phyloP scores from a whole-genome alignment of 2,888 invertebrate genomes.

The Mesoligia furuncula region DNA sequence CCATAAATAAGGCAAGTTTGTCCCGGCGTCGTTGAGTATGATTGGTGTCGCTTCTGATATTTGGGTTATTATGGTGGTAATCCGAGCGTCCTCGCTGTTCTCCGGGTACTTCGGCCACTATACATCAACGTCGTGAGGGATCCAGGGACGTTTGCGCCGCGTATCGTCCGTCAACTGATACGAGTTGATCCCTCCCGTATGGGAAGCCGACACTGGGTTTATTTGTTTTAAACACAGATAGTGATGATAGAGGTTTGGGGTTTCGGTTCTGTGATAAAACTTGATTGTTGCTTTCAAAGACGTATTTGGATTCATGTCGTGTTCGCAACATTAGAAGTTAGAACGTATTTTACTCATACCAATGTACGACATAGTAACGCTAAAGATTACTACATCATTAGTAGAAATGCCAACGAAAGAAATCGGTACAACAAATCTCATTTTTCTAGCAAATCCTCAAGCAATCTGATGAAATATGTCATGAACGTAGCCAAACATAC shows the following conservation, averaged over 20 bases:
- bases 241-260: neutral
- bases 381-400: neutral
- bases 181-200: constrained; percentile 48
- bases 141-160: constrained; percentile 50
- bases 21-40: constrained; percentile 47
- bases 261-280: neutral
- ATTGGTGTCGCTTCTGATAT: constrained; percentile 55
- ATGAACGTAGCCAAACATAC: constrained; percentile 10
- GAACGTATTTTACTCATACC: neutral
- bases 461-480: constrained; percentile 23
- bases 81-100: constrained; percentile 38
- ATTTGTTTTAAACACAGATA: constrained; percentile 30
- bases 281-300: neutral
- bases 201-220: constrained; percentile 17
- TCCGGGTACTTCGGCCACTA: constrained; percentile 34
- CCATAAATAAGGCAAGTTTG: constrained; percentile 52
- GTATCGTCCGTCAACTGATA: constrained; percentile 51
- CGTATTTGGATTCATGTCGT: neutral
- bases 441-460: constrained; percentile 9
- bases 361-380: neutral
- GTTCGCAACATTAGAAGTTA: neutral
- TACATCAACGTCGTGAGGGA: constrained; percentile 57
- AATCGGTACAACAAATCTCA: neutral
- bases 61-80: constrained; percentile 56
- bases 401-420: neutral